Base-by-base conservation (phyloP, 2,888 invertebrate species). In the Gymnoscelis rufifasciata region DNA sequence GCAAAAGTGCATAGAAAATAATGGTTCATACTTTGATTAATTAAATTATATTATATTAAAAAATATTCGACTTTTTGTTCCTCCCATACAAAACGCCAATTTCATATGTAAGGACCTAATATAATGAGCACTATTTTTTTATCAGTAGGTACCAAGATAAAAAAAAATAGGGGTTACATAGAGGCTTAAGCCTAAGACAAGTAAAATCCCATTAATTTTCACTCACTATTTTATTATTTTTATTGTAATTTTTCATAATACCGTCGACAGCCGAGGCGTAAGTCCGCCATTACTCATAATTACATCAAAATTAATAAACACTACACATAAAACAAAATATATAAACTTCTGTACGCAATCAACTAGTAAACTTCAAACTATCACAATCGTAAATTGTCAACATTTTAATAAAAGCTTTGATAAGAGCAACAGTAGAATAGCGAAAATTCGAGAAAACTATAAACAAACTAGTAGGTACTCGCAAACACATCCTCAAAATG, bases 191-290 rank as follows among this genome's bases (percentile, higher is more conserved):
- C 1, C 1, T 2, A 12, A 8, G 10, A 10, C 15, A 5, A 38
- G 24, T 29, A n/a, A 68, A 57, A 60, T 69, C 62, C 70, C 44
- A 47, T 56, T 55, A 47, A 51, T 59, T 62, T 62, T 71, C 73
- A 75, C 69, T 83, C 74, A 73, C 86, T 86, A 87, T 87, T 87
- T 86, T 83, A 83, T 83, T 67, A 78, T 84, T 87, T 87, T 88
- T 87, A 87, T 86, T 87, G 83, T 87, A 83, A 82, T 86, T 83
- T 83, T 79, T 83, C 86, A 83, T 83, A 86, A 83, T 84, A 81
- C 76, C 79, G 75, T 71, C 77, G 75, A 71, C 75, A 66, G 63
- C 63, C 65, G 66, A 70, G 74, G 66, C 61, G 56, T 53, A 63
- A 56, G 55, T 57, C 66, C 75, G 70, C 67, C 71, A 60, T 67